These are phyloP conservation scores for Triplophysa tibetana DNA, from an alignment of 2,113 vertebrate species.

Conservation along the genomic window DNA sequence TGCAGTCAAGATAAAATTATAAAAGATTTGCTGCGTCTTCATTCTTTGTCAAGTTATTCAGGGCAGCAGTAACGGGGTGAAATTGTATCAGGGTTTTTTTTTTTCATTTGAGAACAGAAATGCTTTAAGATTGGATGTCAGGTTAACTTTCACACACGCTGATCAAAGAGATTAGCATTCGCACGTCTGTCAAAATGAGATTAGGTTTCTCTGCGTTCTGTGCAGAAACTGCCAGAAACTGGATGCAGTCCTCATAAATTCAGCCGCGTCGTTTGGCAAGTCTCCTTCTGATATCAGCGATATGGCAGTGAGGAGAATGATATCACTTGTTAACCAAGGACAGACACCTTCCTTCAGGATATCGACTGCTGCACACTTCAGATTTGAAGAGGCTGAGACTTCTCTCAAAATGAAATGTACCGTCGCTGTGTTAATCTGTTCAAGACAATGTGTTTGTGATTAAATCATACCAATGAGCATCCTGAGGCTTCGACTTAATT, in stretches of 20 bases:
- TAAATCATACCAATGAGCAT: constrained; percentile 5
- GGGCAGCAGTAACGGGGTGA: not conserved
- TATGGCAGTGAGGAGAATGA: constrained; percentile 11
- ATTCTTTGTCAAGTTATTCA: constrained; percentile 1
- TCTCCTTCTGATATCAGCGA: constrained; percentile 35
- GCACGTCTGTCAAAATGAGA: constrained; percentile 41
- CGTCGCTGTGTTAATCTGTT: not conserved
- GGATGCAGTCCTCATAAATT: constrained; percentile 22
- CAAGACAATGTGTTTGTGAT: not conserved
- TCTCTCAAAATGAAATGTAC: constrained; percentile 2
- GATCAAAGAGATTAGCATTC: constrained; percentile 40
- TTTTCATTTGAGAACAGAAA: constrained; percentile 12
- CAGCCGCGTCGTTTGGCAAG: constrained; percentile 22
- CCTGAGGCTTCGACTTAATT: not conserved
- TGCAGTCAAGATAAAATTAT: not conserved
- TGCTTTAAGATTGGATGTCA: constrained; percentile 35
- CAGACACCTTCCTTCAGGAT: constrained; percentile 24
- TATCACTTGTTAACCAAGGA: constrained; percentile 39
- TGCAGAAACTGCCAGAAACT: constrained; percentile 27
- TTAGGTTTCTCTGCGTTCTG: constrained; percentile 33
- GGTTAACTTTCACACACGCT: constrained; percentile 25
- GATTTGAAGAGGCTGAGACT: constrained; percentile 21
- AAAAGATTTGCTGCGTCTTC: not conserved
- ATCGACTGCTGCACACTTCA: constrained; percentile 35
- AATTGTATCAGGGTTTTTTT: not conserved